Conservation (phyloP, 1,140 invertebrate genomes). For the Geopemphigus sp. region DNA sequence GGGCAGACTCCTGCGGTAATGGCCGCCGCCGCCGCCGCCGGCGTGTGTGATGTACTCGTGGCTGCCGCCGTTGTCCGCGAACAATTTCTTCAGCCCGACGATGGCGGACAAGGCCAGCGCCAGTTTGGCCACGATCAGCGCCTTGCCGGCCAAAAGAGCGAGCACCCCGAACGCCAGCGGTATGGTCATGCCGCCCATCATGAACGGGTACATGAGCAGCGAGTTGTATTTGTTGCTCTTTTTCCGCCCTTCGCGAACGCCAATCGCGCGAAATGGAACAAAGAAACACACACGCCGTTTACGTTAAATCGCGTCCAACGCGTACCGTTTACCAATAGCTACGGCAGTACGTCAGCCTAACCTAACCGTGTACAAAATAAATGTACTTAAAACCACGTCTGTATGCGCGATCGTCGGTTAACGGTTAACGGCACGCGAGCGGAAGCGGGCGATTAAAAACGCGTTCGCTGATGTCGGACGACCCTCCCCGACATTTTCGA, state of each 20-base stretch:
- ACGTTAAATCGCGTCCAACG: no score
- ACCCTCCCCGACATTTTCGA: no score
- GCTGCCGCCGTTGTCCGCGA: slow-evolving; percentile 54
- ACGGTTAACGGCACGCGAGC: no score
- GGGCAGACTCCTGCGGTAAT: slow-evolving; percentile 51
- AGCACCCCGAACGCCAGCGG: slow-evolving; percentile 75
- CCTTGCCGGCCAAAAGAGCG: slow-evolving; percentile 77
- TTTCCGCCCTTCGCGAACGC: slow-evolving; percentile 61
- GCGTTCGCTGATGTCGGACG: no score
- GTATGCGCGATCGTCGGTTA: no score
- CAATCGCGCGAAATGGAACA: no score
- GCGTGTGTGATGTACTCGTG: slow-evolving; percentile 48
- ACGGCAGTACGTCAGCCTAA: no score
- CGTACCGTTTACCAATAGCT: no score
- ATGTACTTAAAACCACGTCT: no score
- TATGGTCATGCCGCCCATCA: slow-evolving; percentile 74
- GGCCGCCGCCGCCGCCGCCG: slow-evolving; percentile 37
- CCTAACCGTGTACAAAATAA: no score
- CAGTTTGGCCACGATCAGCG: slow-evolving; percentile 77
- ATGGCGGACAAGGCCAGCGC: slow-evolving; percentile 77
- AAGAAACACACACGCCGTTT: no score
- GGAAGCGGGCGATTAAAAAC: no score
- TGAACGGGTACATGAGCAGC: slow-evolving; percentile 70
- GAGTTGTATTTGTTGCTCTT: slow-evolving; percentile 70
- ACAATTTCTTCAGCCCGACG: slow-evolving; percentile 77